Conservation (phyloP, 2,888 invertebrate genomes). For the Lobophora halterata region DNA sequence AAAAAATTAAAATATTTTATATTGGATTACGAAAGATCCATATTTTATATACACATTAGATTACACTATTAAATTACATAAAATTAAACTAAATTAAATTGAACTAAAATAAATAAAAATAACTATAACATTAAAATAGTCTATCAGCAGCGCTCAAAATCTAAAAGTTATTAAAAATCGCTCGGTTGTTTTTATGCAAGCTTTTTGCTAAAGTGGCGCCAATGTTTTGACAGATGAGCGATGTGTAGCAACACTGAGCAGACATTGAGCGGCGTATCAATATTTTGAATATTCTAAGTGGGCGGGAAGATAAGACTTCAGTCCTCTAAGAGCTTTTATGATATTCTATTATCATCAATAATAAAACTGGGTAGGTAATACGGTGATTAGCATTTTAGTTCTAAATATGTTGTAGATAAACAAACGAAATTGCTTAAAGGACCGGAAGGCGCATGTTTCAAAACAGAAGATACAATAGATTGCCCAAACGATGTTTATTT, state of each 20-base stretch:
- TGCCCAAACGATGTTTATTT: conserved; percentile 55
- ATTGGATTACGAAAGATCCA: too few relatives aligned
- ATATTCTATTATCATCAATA: conserved; percentile 22
- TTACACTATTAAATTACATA: too few relatives aligned
- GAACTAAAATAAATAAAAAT: too few relatives aligned
- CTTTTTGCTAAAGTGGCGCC: conserved; percentile 31
- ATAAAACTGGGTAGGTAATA: conserved; percentile 16
- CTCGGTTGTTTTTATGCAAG: conserved; percentile 18
- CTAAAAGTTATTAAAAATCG: conserved; percentile 12
- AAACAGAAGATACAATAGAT: conserved; percentile 38
- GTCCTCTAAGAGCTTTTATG: conserved; percentile 24
- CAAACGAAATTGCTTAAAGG: conserved; percentile 33
- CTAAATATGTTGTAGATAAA: conserved; percentile 27
- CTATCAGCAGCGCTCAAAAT: conserved; percentile 5
- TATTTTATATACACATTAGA: too few relatives aligned
- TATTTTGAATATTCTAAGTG: conserved; percentile 25
- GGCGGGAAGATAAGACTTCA: conserved; percentile 24
- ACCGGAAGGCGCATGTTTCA: conserved; percentile 36
- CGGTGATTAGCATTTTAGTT: conserved; percentile 18
- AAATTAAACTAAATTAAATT: too few relatives aligned
- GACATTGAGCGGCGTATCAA: conserved; percentile 18
- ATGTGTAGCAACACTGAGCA: conserved; percentile 20
- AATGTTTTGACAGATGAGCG: conserved; percentile 32
- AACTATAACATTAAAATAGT: too few relatives aligned
- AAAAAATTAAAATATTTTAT: conserved; percentile 7